Base-by-base conservation (phyloP, 2,113 vertebrate genomes). In the Trichechus manatus region DNA sequence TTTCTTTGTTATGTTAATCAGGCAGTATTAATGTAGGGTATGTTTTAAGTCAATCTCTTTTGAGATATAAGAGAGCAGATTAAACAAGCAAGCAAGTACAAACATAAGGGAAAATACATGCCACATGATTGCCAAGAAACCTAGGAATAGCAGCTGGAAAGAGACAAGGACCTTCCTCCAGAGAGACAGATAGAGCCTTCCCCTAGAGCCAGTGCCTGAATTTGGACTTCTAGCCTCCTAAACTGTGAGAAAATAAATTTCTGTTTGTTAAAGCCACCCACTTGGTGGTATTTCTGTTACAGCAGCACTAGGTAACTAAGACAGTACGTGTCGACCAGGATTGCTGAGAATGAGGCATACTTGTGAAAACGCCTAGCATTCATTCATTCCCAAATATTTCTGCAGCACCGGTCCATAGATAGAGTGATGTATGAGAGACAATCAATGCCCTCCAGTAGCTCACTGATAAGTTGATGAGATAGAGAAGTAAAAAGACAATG, bases 321-420 rank as follows among this genome's bases (percentile, higher is more conserved):
- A 72, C 27, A 64, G 81, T 33, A 70, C 42, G 29, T 27, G 83
- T 25, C 25, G 77, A 68, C 93, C 33, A 90, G 23, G 15, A 27
- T 78, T 88, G 89, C 36, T 90, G 33, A 88, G 90, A 90, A 87
- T 56, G 44, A 95, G 74, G 64, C 39, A 47, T 86, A 72, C 14
- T 6, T 93, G 63, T 61, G 72, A 72, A 88, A 86, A 64, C 75
- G 87, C 44, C 50, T 64, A 93, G 25, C 78, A 91, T 88, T 22
- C 61, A 74, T 61, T 91, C 68, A 87, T 91, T 91, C 53, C 89
- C 66, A 95, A 93, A 53, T 80, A 47, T 61, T 75, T 90, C 47
- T 20, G 31, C 80, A 75, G 27, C 53, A 86, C 53, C 44, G 89
- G 14, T 72, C 91, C 82, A 72, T 63, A 79, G 39, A 23, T 59